Evolutionary conservation across 2,113 vertebrate genomes (phyloP).

Genomic region (Lathamus discolor): DNA sequence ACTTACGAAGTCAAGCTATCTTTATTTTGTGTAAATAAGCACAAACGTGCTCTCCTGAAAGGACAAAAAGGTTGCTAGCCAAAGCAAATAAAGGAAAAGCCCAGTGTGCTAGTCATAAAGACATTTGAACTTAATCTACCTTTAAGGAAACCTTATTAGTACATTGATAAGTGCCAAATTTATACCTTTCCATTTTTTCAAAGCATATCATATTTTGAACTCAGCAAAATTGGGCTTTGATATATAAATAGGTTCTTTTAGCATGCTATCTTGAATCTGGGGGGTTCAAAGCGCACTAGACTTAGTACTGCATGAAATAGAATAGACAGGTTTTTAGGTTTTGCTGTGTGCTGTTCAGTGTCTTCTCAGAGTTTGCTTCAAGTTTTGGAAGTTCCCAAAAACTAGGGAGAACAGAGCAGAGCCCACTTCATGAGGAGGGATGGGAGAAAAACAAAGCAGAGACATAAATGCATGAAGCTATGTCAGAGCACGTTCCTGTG

Average conservation of each 20-base stretch:
- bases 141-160: not conserved
- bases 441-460: not conserved
- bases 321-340: not conserved
- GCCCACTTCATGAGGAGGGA: not conserved
- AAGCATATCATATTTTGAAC: not conserved
- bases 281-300: not conserved
- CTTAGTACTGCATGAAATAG: not conserved
- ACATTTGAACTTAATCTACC: not conserved
- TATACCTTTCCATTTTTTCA: not conserved
- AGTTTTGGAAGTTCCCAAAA: not conserved
- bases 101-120: not conserved
- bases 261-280: not conserved
- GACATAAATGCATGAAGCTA: not conserved
- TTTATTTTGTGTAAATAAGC: constrained; percentile 83
- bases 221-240: not conserved
- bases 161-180: not conserved
- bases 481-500: not conserved
- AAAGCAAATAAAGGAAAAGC: constrained; percentile 42
- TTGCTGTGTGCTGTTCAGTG: not conserved
- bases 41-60: constrained; percentile 32
- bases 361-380: not conserved
- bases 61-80: constrained; percentile 62
- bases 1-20: constrained; percentile 4
- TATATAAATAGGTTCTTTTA: not conserved
- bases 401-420: not conserved